Evolutionary conservation across 2,113 vertebrate genomes (phyloP).

Genomic region (Leucopsar rothschildi): DNA sequence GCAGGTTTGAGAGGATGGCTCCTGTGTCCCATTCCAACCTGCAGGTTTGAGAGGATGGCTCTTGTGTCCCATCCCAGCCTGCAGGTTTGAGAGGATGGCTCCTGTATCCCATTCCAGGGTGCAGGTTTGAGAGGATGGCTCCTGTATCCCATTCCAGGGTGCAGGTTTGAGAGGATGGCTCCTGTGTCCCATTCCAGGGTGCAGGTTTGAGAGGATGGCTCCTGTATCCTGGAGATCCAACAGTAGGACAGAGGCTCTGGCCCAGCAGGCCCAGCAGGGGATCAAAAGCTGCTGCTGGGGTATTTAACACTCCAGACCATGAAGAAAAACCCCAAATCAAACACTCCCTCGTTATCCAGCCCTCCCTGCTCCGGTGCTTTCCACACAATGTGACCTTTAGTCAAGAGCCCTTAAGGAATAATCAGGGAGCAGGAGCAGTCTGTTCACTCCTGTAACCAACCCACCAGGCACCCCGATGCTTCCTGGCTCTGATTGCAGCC

Average conservation of each 20-base stretch:
- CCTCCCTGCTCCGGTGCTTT: not conserved
- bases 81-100: not conserved
- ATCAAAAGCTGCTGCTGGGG: not conserved
- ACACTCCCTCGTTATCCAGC: not conserved
- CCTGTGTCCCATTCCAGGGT: no score
- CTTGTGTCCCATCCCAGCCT: not conserved
- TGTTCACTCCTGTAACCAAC: not conserved
- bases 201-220: not conserved
- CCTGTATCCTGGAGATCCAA: not conserved
- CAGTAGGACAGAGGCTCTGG: not conserved
- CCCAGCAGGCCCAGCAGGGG: not conserved
- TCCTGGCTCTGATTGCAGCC: conserved; percentile 11
- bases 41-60: not conserved
- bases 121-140: no score
- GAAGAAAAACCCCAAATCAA: not conserved
- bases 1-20: not conserved
- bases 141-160: not conserved
- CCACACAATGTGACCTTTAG: conserved; percentile 52
- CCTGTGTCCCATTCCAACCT: not conserved
- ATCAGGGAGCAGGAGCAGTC: not conserved
- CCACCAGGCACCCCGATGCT: not conserved
- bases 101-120: no score
- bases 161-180: not conserved
- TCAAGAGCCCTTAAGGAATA: conserved; percentile 45
- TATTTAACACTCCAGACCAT: not conserved